Base-by-base conservation (phyloP, 2,797 vertebrate species). In the Gephyroberyx darwinii region DNA sequence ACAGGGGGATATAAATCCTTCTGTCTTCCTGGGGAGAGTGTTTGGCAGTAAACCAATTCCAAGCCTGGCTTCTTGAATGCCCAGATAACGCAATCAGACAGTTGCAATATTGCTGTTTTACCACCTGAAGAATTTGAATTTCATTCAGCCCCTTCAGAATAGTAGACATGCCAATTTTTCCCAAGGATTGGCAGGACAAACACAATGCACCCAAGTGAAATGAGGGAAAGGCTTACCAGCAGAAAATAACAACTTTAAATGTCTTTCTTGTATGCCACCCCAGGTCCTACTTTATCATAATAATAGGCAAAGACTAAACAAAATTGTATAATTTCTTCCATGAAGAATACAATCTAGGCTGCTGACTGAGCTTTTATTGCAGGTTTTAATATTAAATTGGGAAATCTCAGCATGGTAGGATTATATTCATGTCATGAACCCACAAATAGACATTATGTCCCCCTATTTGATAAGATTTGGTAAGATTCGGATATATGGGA, bases 1-100 rank as follows among this genome's bases (percentile, higher is more conserved):
- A 93, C 93, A 93, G 90, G 92, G 87, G 92, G 90, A 86, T 89
- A 93, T 93, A 93, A 94, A 93, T 94, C 92, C 92, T 90, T 92
- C 86, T 86, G 88, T 91, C 90, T 91, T 93, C 86, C 86, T 69
- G 70, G 86, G 83, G 85, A 91, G 88, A 86, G 82, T 84, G 88
- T 92, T 91, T 93, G 93, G 92, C 92, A 91, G 91, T 84, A 90
- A 90, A 93, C 92, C 91, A 92, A 92, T 91, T 92, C 88, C 83
- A 88, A 90, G 90, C 86, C 90, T 89, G 88, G 81, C 90, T 88
- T 92, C 88, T 91, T 91, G 88, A 91, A 91, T 86, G 85, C 84
- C 84, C 90, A 92, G 90, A 93, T 93, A 93, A 93, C 86, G 16
- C 90, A 91, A 90, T 91, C 90, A 91, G 91, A 92, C 92, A 92